phyloP scores from a whole-genome alignment of 2,888 invertebrate species.

The Spatulosminthurus flaviceps region DNA sequence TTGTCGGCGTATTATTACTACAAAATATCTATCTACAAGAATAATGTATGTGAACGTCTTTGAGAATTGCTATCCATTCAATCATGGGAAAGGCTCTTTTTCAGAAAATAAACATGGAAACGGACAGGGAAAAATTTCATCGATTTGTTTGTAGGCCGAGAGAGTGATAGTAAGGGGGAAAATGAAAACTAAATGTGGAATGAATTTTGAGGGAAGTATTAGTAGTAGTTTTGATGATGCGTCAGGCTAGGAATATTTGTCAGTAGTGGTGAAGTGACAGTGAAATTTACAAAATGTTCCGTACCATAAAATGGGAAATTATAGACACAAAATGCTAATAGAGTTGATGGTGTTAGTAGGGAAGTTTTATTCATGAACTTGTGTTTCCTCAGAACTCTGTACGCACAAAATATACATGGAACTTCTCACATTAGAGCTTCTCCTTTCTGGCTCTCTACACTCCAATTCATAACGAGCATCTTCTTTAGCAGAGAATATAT shows the following conservation, averaged over 20 bases:
- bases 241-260: background rate
- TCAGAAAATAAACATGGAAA: background rate
- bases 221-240: conserved; percentile 15
- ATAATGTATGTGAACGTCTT: background rate
- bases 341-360: conserved; percentile 14
- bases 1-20: too few species aligned
- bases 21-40: background rate
- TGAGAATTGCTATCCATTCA: background rate
- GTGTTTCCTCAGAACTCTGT: background rate
- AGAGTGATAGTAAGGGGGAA: too few species aligned
- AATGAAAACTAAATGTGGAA: background rate
- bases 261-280: conserved; percentile 5
- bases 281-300: background rate
- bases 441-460: too few species aligned
- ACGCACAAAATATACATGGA: background rate
- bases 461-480: too few species aligned
- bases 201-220: background rate
- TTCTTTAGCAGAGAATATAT: background rate
- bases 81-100: background rate
- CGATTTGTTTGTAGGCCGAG: background rate
- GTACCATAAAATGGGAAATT: conserved; percentile 7
- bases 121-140: conserved; percentile 10
- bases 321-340: background rate
- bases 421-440: too few species aligned
- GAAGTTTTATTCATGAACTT: conserved; percentile 23